Conservation (phyloP, 2,113 vertebrate genomes). For the Notothenia coriiceps region DNA sequence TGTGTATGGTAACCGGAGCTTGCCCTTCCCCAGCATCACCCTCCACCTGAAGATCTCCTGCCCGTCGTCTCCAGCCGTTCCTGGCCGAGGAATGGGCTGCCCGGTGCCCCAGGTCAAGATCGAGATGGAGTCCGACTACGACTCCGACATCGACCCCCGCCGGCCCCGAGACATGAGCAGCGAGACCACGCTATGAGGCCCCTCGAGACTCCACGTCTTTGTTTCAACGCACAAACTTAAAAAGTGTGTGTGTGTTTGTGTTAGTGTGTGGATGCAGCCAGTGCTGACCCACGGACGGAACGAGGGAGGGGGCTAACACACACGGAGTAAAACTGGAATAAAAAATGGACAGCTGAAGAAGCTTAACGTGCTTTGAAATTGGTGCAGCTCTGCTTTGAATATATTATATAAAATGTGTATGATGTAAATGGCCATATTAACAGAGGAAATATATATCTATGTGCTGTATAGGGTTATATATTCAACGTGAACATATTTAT, state of each 20-base stretch:
- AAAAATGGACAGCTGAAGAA: background rate
- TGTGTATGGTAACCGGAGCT: slow-evolving; percentile 77
- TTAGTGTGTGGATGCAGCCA: slow-evolving; percentile 7
- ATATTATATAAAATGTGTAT: slow-evolving; percentile 35
- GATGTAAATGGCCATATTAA: slow-evolving; percentile 41
- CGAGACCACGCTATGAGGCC: slow-evolving; percentile 90
- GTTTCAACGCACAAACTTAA: background rate
- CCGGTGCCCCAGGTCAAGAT: slow-evolving; percentile 96
- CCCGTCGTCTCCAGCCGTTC: slow-evolving; percentile 90
- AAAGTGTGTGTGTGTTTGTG: too few relatives aligned
- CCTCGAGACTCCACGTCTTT: background rate
- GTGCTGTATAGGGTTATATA: slow-evolving; percentile 54
- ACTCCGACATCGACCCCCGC: slow-evolving; percentile 87
- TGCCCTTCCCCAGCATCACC: slow-evolving; percentile 90
- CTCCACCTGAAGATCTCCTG: slow-evolving; percentile 98
- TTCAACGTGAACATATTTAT: slow-evolving; percentile 60
- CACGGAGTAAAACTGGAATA: slow-evolving; percentile 19
- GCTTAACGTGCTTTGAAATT: slow-evolving; percentile 19
- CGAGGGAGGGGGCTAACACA: background rate
- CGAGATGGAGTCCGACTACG: slow-evolving; percentile 95
- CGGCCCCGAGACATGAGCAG: slow-evolving; percentile 85
- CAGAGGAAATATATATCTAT: slow-evolving; percentile 40
- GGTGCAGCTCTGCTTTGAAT: slow-evolving; percentile 15
- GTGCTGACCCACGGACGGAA: slow-evolving; percentile 23
- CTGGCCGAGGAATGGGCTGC: slow-evolving; percentile 83